These are phyloP conservation scores for Eilema sororculum DNA, from an alignment of 2,888 invertebrate genomes.

Conservation along the genomic window DNA sequence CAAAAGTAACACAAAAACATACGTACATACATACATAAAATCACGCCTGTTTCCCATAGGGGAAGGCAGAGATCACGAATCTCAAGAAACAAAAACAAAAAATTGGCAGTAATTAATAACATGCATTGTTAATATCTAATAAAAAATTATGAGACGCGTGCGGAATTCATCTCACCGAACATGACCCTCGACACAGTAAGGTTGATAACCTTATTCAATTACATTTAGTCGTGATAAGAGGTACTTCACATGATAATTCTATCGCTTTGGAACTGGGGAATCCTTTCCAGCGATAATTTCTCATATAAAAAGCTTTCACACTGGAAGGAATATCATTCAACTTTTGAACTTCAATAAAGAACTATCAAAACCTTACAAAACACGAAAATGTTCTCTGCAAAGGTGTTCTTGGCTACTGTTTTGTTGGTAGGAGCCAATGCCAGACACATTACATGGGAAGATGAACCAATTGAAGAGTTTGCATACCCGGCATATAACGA, in stretches of 20 bases:
- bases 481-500: slow-evolving; percentile 2
- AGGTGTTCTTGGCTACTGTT: slow-evolving; percentile 26
- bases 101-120: too few species aligned
- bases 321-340: neutral
- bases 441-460: slow-evolving; percentile 26
- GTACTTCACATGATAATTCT: slow-evolving; percentile 5
- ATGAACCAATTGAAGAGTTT: slow-evolving; percentile 19
- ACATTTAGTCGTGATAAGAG: neutral
- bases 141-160: too few species aligned
- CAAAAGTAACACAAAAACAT: too few species aligned
- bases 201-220: slow-evolving; percentile 1
- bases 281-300: neutral
- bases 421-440: slow-evolving; percentile 29
- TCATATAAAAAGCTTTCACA: neutral
- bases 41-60: too few species aligned
- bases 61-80: too few species aligned
- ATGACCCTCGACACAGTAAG: neutral
- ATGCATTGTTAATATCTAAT: too few species aligned
- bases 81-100: too few species aligned
- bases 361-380: neutral
- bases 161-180: slow-evolving; percentile 42
- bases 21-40: too few species aligned
- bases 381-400: slow-evolving; percentile 14
- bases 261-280: neutral
- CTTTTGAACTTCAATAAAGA: neutral